A percentile compares a stretch with the other conserved stretches of the same genome.
phyloP scores from a whole-genome alignment of 2,113 vertebrate genomes.

The Phocoena sinus region DNA sequence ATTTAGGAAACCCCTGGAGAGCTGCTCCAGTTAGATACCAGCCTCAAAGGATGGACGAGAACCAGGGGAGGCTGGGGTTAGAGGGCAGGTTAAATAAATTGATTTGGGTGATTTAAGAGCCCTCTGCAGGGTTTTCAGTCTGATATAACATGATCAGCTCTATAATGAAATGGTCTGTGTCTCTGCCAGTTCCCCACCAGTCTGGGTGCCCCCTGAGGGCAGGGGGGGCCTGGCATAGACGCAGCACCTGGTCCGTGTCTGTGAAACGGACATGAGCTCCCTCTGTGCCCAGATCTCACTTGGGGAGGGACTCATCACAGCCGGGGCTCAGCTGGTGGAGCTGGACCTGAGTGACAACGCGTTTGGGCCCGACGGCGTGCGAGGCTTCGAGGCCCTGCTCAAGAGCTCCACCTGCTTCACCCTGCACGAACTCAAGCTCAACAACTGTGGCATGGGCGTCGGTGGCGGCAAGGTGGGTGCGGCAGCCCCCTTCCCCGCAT shows the following conservation, averaged over 20 bases:
- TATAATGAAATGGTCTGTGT: background rate
- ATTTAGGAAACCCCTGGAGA: background rate
- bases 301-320: slow-evolving; percentile 90
- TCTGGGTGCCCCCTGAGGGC: background rate
- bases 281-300: slow-evolving; percentile 86
- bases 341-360: slow-evolving; percentile 98
- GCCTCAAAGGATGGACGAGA: background rate
- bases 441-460: slow-evolving; percentile 98
- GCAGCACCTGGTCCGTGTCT: background rate
- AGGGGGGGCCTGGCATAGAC: background rate
- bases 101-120: background rate
- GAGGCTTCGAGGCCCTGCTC: slow-evolving; percentile 91
- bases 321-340: slow-evolving; percentile 90
- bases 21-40: background rate
- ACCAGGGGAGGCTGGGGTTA: background rate
- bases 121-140: background rate
- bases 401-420: slow-evolving; percentile 91
- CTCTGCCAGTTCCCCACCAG: background rate
- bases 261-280: background rate
- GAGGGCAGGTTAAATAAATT: background rate
- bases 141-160: background rate
- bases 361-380: slow-evolving; percentile 96
- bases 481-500: fast-evolving
- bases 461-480: slow-evolving; percentile 93
- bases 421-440: slow-evolving; percentile 91